phyloP scores from a whole-genome alignment of 2,797 vertebrate genomes.

The Acomys russatus region DNA sequence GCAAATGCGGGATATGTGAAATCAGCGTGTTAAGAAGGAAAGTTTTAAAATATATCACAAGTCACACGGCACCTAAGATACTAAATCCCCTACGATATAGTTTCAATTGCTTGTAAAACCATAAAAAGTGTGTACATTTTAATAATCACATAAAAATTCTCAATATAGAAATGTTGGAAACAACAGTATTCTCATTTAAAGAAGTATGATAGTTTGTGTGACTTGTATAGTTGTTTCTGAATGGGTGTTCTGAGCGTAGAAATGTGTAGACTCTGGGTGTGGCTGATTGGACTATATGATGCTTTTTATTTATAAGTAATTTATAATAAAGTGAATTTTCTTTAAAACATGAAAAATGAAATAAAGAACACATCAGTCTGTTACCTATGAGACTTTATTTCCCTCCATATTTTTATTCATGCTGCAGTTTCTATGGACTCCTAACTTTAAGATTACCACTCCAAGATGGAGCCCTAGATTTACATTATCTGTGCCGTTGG shows the following conservation, averaged over 20 bases:
- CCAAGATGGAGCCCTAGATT: not conserved
- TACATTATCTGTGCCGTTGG: not conserved
- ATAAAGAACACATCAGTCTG: no score
- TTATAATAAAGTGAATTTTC: not conserved
- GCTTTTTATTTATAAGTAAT: not conserved
- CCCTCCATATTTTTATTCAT: not conserved
- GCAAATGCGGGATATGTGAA: not conserved
- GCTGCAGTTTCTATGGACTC: not conserved
- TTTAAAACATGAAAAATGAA: not conserved
- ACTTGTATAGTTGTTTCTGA: not conserved
- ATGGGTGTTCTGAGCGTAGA: no score
- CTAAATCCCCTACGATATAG: not conserved
- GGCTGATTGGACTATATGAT: no score
- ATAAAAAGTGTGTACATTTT: not conserved
- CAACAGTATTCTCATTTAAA: not conserved
- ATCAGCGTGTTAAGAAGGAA: not conserved
- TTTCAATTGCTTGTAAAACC: not conserved
- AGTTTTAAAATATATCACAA: not conserved
- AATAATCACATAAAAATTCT: not conserved
- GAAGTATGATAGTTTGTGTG: not conserved
- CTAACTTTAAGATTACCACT: not conserved
- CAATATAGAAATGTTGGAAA: conserved; percentile 2
- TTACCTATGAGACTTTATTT: not conserved
- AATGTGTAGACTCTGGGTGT: not conserved
- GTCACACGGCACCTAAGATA: not conserved